Base-by-base conservation (phyloP, 1,140 invertebrate genomes). In the Drosophila subpulchrella region DNA sequence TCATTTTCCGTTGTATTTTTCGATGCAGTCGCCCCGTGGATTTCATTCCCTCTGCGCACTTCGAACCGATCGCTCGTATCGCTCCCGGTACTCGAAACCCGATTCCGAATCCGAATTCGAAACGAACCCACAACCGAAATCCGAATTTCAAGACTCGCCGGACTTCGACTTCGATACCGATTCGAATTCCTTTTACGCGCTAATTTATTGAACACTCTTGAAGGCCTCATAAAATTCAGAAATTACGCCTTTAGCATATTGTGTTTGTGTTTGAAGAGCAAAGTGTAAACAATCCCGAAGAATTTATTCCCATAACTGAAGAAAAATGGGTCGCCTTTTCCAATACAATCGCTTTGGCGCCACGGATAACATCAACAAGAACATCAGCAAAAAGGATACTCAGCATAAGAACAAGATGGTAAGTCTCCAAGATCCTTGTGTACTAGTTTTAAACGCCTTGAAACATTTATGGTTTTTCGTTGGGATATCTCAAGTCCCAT, bases 1-100 rank as follows among this genome's bases (percentile, higher is more conserved):
- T 89, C 84, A 86, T 88, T 86, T 86, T 81, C 82, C 83, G 83
- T 78, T 89, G 85, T 88, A 89, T 74, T 88, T 88, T 78, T 90
- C 81, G 80, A 74, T 88, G 84, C 84, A 88, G 73, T 88, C 85
- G 79, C 77, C 50, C 60, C 39, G 47, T 66, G 65, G 47, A 53
- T 20, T 66, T 68, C 88, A 91, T 91, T 91, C 77, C 83, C 83
- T 91, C 84, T 84, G 88, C 88, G 88, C 77, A 84, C 88, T 90
- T 91, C 83, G 83, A 78, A 75, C 80, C 74, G 88, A 91, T 91
- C 88, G 83, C 88, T 88, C 79, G 78, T 68, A 78, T 44, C 53
- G 77, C 74, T 88, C 76, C 75, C 75, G 75, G 59, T 46, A 55
- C 70, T 63, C 51, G 34, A 46, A 44, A 60, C 20, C 55, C 48